A percentile compares a stretch with the other conserved stretches of the same genome.
phyloP scores from a whole-genome alignment of 2,888 invertebrate genomes.

The Parnassius apollo region DNA sequence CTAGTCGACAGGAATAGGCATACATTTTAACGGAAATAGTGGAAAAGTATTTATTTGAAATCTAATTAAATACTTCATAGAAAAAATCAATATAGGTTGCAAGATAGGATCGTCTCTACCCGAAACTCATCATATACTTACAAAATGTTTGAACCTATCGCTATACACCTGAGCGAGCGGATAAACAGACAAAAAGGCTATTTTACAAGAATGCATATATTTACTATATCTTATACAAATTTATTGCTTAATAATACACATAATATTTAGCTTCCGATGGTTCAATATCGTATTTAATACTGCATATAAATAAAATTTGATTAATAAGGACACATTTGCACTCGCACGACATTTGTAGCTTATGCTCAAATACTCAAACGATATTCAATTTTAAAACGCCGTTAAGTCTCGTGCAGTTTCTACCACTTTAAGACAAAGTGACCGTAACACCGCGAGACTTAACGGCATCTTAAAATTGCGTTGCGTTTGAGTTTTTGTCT shows the following conservation, averaged over 20 bases:
- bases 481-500: too few relatives aligned
- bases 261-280: conserved; percentile 4
- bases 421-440: too few relatives aligned
- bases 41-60: conserved; percentile 14
- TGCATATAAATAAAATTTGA: not conserved
- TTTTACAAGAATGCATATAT: conserved; percentile 49
- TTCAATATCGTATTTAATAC: not conserved
- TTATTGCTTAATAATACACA: conserved; percentile 25
- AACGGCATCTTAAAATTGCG: too few relatives aligned
- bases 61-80: conserved; percentile 19
- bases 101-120: conserved; percentile 41
- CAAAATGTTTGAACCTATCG: conserved; percentile 61
- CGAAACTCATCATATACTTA: conserved; percentile 60
- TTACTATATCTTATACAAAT: conserved; percentile 34
- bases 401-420: too few relatives aligned
- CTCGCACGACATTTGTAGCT: not conserved
- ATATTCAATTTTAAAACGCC: too few relatives aligned
- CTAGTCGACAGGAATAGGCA: conserved; percentile 14
- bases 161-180: conserved; percentile 71
- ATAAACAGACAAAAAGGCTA: conserved; percentile 63
- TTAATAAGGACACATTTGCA: not conserved
- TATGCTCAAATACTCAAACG: too few relatives aligned
- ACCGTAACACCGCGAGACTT: too few relatives aligned
- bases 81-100: conserved; percentile 23
- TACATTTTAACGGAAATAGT: conserved; percentile 7